Evolutionary conservation across 35 echinoderm and acorn worm species (phyloP).

Genomic region (Chiridota heheva): DNA sequence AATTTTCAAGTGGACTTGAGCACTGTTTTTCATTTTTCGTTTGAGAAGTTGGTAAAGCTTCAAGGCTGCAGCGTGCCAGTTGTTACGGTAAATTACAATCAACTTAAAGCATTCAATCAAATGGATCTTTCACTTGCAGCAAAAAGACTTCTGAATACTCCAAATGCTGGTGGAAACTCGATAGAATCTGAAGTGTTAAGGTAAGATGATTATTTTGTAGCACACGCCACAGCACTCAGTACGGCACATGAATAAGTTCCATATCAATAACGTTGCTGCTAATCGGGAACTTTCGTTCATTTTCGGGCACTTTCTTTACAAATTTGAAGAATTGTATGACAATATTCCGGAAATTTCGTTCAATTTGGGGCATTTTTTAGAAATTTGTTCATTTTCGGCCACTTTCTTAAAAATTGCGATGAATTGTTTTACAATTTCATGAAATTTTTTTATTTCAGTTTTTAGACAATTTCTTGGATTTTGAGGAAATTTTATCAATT

Average conservation of each 20-base stretch:
- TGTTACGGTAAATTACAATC: constrained; percentile 18
- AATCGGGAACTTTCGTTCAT: neutral
- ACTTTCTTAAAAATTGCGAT: too few relatives aligned
- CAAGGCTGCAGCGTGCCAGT: too few relatives aligned
- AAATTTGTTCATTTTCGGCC: neutral
- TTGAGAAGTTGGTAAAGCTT: too few relatives aligned
- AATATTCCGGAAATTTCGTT: neutral
- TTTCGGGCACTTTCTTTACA: too few relatives aligned
- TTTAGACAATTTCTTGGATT: too few relatives aligned
- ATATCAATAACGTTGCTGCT: neutral
- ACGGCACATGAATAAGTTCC: neutral
- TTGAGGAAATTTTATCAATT: too few relatives aligned
- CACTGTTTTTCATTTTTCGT: too few relatives aligned
- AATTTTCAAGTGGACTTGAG: too few relatives aligned
- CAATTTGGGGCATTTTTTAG: neutral
- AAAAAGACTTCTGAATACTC: constrained; percentile 34
- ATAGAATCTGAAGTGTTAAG: constrained; percentile 98
- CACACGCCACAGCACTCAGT: too few relatives aligned
- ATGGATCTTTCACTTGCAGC: constrained; percentile 75
- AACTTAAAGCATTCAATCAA: constrained; percentile 9
- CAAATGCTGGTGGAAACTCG: constrained; percentile 93
- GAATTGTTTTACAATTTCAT: too few relatives aligned
- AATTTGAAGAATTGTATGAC: neutral
- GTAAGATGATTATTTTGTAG: constrained; percentile 35
- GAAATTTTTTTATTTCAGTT: too few relatives aligned